Conservation (phyloP, 2,888 invertebrate genomes). For the Melinopterus prodromus region DNA sequence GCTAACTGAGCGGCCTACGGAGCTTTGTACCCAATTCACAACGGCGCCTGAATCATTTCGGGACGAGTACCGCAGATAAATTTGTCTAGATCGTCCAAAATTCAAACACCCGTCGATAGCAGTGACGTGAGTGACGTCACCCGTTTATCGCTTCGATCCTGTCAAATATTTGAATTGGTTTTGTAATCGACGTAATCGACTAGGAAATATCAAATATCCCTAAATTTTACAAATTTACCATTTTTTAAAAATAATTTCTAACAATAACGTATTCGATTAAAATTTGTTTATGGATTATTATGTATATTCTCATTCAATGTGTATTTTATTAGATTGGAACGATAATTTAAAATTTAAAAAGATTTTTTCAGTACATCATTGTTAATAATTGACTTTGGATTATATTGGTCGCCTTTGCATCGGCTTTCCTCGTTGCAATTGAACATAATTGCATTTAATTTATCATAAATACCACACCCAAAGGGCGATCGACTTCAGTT, state of each 20-base stretch:
- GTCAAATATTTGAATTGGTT: slow-evolving; percentile 4
- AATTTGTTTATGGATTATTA: not conserved
- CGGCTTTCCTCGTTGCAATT: not conserved
- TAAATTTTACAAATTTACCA: not conserved
- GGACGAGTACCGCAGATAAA: not conserved
- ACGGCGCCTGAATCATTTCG: not conserved
- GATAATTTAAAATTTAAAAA: no score
- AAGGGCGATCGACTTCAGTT: slow-evolving; percentile 13
- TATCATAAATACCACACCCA: slow-evolving; percentile 50
- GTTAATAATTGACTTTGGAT: not conserved
- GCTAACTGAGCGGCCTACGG: not conserved
- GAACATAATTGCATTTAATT: not conserved
- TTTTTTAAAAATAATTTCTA: not conserved
- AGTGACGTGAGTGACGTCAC: not conserved
- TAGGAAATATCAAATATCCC: not conserved
- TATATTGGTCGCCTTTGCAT: not conserved
- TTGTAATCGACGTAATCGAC: not conserved
- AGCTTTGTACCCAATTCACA: not conserved
- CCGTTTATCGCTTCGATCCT: not conserved
- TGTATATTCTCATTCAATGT: not conserved
- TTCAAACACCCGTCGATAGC: not conserved
- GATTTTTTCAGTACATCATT: no score
- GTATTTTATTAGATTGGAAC: no score
- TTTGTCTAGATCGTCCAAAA: not conserved
- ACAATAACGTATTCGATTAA: no score